A percentile compares a stretch with the other conserved stretches of the same genome.
phyloP scores from a whole-genome alignment of 2,113 vertebrate species.

The Nyctereutes procyonoides region DNA sequence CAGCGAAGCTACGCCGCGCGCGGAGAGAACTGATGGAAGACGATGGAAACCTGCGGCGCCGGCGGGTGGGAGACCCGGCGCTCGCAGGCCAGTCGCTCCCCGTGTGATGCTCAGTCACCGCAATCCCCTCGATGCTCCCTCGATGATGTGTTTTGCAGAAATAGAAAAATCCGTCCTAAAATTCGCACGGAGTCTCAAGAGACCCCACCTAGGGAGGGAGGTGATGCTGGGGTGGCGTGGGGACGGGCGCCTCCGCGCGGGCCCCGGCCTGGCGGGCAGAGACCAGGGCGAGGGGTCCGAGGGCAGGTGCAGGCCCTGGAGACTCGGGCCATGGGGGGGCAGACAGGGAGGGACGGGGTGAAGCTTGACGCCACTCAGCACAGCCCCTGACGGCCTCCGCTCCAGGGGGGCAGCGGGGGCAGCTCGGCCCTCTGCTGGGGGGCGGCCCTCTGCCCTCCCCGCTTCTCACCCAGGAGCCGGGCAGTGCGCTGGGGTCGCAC shows the following conservation, averaged over 20 bases:
- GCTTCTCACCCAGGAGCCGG: no score
- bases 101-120: not conserved
- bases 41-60: no score
- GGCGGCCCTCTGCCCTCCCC: not conserved
- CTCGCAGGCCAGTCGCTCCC: no score
- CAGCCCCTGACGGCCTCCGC: not conserved
- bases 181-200: accelerated
- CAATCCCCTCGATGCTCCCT: no score
- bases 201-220: accelerated
- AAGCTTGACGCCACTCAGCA: not conserved
- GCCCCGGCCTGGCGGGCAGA: accelerated
- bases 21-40: accelerated
- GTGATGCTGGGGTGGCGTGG: not conserved
- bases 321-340: accelerated
- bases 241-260: accelerated
- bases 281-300: accelerated
- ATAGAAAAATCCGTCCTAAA: not conserved
- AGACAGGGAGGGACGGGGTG: not conserved
- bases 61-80: accelerated
- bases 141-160: accelerated
- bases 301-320: not conserved
- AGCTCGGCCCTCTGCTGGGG: no score
- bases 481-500: not conserved
- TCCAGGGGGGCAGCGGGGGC: not conserved
- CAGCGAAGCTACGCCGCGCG: accelerated